phyloP scores from a whole-genome alignment of 2,797 vertebrate species.

The Oreochromis mossambicus region DNA sequence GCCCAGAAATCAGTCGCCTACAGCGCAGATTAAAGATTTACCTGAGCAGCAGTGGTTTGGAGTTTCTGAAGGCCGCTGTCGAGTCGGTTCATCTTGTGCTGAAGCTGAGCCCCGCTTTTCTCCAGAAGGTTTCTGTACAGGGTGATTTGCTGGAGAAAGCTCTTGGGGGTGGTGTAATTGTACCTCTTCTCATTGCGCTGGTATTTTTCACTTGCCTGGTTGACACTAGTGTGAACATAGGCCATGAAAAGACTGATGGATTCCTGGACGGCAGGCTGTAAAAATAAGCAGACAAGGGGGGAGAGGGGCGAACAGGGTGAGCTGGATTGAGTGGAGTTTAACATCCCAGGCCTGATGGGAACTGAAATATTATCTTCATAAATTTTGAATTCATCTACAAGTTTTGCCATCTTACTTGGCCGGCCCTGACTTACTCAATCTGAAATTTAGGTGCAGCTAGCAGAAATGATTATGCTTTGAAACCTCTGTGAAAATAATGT shows the following conservation, averaged over 20 bases:
- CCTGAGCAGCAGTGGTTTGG: constrained; percentile 80
- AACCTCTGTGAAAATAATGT: constrained; percentile 77
- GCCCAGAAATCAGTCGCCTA: not conserved
- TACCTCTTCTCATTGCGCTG: constrained; percentile 77
- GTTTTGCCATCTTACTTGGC: constrained; percentile 74
- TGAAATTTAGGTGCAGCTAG: constrained; percentile 78
- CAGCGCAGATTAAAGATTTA: constrained; percentile 35
- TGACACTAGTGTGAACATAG: constrained; percentile 80
- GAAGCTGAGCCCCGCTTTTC: constrained; percentile 74
- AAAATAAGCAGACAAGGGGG: constrained; percentile 66
- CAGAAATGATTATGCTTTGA: constrained; percentile 77
- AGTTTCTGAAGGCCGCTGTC: constrained; percentile 80
- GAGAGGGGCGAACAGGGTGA: constrained; percentile 50
- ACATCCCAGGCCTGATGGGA: constrained; percentile 73
- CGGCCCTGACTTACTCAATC: constrained; percentile 82
- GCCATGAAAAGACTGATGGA: constrained; percentile 87
- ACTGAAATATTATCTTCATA: constrained; percentile 87
- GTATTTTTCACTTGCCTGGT: constrained; percentile 80
- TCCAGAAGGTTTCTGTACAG: constrained; percentile 79
- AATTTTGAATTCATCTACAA: constrained; percentile 84
- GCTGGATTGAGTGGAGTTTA: constrained; percentile 81
- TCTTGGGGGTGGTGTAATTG: constrained; percentile 84
- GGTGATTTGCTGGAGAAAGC: constrained; percentile 85
- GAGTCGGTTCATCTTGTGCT: constrained; percentile 73
- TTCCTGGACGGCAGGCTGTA: constrained; percentile 81